These are phyloP conservation scores for Pogonophryne albipinna DNA, from an alignment of 2,797 vertebrate species.

Conservation along the genomic window DNA sequence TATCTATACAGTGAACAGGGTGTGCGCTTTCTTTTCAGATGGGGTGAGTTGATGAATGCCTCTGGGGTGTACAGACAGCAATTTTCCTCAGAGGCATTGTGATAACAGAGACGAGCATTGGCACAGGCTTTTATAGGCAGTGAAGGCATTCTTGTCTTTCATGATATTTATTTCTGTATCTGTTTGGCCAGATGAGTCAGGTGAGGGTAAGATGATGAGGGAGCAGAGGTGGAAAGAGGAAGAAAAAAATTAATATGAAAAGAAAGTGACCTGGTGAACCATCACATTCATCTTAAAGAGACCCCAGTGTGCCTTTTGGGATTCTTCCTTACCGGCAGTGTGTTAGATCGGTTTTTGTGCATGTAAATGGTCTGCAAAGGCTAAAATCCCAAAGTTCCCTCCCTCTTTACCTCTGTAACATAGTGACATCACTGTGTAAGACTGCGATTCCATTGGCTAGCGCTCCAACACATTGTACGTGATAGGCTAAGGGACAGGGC, in stretches of 20 bases:
- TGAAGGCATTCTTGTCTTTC: not conserved
- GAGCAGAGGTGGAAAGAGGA: not conserved
- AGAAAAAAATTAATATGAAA: not conserved
- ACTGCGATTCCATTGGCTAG: too few species aligned
- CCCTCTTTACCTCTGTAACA: too few species aligned
- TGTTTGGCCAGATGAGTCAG: not conserved
- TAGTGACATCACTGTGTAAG: too few species aligned
- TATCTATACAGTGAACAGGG: conserved; percentile 15
- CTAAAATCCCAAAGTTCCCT: too few species aligned
- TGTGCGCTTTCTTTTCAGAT: conserved; percentile 35
- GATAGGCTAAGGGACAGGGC: too few species aligned
- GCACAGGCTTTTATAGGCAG: too few species aligned
- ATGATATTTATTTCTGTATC: conserved; percentile 21
- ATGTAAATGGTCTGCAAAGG: too few species aligned
- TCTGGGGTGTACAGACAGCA: not conserved
- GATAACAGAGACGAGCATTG: conserved; percentile 19
- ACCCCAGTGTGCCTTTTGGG: too few species aligned
- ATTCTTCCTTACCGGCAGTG: too few species aligned
- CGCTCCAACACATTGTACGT: too few species aligned
- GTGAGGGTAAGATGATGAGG: not conserved
- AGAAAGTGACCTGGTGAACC: not conserved
- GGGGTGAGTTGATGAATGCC: conserved; percentile 5
- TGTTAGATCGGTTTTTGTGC: too few species aligned
- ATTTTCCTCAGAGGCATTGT: conserved; percentile 8
- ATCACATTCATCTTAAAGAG: conserved; percentile 17